Evolutionary conservation across 2,888 invertebrate genomes (phyloP).

Genomic region (Sipunculus nudus): DNA sequence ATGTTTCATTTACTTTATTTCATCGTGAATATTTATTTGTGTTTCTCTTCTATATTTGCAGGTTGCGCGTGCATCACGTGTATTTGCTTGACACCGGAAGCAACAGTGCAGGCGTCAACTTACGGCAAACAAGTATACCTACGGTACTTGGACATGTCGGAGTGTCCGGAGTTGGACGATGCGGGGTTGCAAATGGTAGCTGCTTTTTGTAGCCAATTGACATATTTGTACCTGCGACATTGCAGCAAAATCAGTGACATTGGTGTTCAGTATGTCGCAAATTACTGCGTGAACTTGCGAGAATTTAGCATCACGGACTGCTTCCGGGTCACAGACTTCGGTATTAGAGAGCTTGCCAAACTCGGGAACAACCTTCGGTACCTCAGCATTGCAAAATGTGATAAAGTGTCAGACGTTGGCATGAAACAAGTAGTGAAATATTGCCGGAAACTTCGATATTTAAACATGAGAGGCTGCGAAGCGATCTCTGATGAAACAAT

Average conservation of each 20-base stretch:
- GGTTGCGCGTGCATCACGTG: slow-evolving; percentile 83
- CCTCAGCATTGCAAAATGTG: slow-evolving; percentile 92
- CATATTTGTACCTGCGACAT: slow-evolving; percentile 86
- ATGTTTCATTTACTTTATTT: no score
- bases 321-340: slow-evolving; percentile 85
- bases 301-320: slow-evolving; percentile 90
- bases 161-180: slow-evolving; percentile 86
- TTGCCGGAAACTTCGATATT: slow-evolving; percentile 85
- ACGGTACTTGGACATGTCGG: slow-evolving; percentile 89
- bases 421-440: slow-evolving; percentile 85
- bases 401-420: slow-evolving; percentile 85
- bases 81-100: slow-evolving; percentile 69
- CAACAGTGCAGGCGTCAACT: slow-evolving; percentile 57
- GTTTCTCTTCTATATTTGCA: slow-evolving; percentile 43
- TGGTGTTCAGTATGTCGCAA: slow-evolving; percentile 89
- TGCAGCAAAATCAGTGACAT: slow-evolving; percentile 90
- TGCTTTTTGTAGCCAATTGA: slow-evolving; percentile 85
- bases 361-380: slow-evolving; percentile 89
- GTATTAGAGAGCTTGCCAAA: slow-evolving; percentile 86
- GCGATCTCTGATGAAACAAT: slow-evolving; percentile 93
- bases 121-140: slow-evolving; percentile 73
- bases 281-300: slow-evolving; percentile 83
- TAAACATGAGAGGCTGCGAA: slow-evolving; percentile 92
- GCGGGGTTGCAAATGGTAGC: slow-evolving; percentile 84
- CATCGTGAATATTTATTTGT: neutral